Base-by-base conservation (phyloP, 2,797 vertebrate species). In the Danio tinwini region DNA sequence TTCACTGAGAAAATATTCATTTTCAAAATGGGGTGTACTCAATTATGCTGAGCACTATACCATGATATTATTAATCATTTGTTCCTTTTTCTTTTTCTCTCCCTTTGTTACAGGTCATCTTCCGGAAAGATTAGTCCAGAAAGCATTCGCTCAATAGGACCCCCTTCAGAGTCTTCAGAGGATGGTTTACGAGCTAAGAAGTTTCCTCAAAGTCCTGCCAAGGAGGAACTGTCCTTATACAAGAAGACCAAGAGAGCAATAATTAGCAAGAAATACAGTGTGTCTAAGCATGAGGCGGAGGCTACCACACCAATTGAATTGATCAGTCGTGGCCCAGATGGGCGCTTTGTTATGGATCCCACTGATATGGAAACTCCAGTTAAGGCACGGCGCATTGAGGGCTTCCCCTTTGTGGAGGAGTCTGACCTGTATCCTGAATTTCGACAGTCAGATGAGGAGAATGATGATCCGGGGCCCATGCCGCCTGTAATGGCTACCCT, bases 201-300 rank as follows among this genome's bases (percentile, higher is more conserved):
- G 85, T 85, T 89, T 78, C 95, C 95, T 84, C 91, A 94, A 86
- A 98, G 97, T 88, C 96, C 96, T 73, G 95, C 93, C 78, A 97
- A 95, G 85, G 98, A 97, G 81, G 97, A 99, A 84, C 88, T 99
- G 76, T 99, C 98, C 40, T 91, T 99, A 70, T 99, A 99, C 88
- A 99, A 96, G 93, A 99, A 98, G 92, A 98, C 97, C 88, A 99
- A 98, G 92, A 92, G 97, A 93, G 97, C 97, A 93, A 98, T 99
- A 95, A 97, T 95, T 90, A 97, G 96, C 93, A 98, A 97, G 93
- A 98, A 97, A 89, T 97, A 98, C 86, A 95, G 94, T 1, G 95
- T 96, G 86, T 95, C 97, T 85, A 99, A 97, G 89, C 96, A 96
- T 0, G 97, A 98, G 85, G 85, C 89, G 11, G 93, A 94, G 86